Conservation (phyloP, 2,797 vertebrate genomes). For the Xyrichtys novacula region DNA sequence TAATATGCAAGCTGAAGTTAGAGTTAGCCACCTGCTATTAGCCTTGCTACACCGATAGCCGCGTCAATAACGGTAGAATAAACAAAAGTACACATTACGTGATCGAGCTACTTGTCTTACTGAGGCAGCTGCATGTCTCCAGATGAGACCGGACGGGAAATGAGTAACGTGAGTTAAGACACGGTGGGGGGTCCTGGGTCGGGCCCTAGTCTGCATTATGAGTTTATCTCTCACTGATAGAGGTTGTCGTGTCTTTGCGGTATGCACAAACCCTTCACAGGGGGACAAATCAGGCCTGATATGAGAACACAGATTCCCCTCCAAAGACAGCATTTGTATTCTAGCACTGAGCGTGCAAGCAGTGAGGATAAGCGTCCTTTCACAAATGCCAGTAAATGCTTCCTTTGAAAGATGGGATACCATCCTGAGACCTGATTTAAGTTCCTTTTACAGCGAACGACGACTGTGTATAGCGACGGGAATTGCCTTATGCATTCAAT, state of each 20-base stretch:
- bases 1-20: too few species aligned
- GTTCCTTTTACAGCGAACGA: conserved; percentile 38
- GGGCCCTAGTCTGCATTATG: conserved; percentile 59
- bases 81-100: too few species aligned
- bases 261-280: conserved; percentile 55
- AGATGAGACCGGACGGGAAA: too few species aligned
- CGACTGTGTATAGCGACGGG: conserved; percentile 12
- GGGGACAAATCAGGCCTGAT: conserved; percentile 71
- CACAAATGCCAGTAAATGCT: conserved; percentile 15
- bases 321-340: conserved; percentile 60
- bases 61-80: too few species aligned
- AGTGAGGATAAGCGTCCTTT: conserved; percentile 47
- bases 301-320: conserved; percentile 54
- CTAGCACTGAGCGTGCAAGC: conserved; percentile 17
- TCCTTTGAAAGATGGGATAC: conserved; percentile 36
- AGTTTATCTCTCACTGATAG: conserved; percentile 67
- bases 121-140: too few species aligned
- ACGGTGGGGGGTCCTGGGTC: too few species aligned
- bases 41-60: too few species aligned
- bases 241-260: conserved; percentile 64
- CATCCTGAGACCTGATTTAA: conserved; percentile 24
- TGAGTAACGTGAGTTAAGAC: too few species aligned
- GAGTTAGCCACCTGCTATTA: too few species aligned
- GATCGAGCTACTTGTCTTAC: too few species aligned
- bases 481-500: too few species aligned